These are phyloP conservation scores for Thymallus thymallus DNA, from an alignment of 2,113 vertebrate species.

Conservation along the genomic window DNA sequence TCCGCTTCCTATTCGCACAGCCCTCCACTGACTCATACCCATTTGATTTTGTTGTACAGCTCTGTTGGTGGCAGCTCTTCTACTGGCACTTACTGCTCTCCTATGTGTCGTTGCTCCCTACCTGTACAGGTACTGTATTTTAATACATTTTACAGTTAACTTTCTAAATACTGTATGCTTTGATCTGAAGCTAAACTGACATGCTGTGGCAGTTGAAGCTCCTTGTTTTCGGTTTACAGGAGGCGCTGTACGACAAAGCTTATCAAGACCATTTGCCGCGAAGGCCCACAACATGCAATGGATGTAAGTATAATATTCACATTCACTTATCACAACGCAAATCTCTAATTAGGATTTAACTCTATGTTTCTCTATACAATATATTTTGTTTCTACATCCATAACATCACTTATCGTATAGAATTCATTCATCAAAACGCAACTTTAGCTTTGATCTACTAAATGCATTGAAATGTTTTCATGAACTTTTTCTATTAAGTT, in stretches of 20 bases:
- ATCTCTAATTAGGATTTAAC: too few species aligned
- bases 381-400: not conserved
- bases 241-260: slow-evolving; percentile 51
- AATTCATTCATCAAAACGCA: slow-evolving; percentile 25
- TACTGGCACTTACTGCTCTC: slow-evolving; percentile 52
- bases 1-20: too few species aligned
- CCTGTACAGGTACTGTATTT: slow-evolving; percentile 63
- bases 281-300: slow-evolving; percentile 34
- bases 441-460: slow-evolving; percentile 29
- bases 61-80: slow-evolving; percentile 61
- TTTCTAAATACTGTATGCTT: not conserved
- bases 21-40: not conserved
- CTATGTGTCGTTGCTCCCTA: slow-evolving; percentile 47
- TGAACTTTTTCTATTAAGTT: slow-evolving; percentile 23
- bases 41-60: slow-evolving; percentile 56
- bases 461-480: slow-evolving; percentile 23
- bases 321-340: too few species aligned
- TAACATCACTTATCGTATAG: not conserved
- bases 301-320: slow-evolving; percentile 63
- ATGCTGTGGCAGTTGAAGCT: slow-evolving; percentile 14
- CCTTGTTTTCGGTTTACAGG: slow-evolving; percentile 51
- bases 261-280: slow-evolving; percentile 54
- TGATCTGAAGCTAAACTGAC: slow-evolving; percentile 6
- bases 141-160: not conserved
- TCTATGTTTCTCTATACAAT: not conserved